Evolutionary conservation across 2,113 vertebrate species (phyloP).

Genomic region (Corynorhinus townsendii): DNA sequence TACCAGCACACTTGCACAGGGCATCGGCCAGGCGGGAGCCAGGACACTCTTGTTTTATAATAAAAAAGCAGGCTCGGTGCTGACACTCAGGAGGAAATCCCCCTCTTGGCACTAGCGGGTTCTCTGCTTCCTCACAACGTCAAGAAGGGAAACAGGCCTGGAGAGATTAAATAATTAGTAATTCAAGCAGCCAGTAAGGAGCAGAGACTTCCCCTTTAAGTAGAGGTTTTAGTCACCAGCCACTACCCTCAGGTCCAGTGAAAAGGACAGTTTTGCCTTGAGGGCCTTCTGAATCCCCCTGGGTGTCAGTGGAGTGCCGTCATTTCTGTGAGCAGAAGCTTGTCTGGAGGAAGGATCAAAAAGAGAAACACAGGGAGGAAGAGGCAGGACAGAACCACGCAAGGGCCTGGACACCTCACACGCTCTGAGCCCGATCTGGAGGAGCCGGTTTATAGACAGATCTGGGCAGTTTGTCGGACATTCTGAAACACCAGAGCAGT

Average conservation of each 20-base stretch:
- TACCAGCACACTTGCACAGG: neutral
- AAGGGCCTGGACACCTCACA: neutral
- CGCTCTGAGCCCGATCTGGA: neutral
- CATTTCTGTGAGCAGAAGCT: neutral
- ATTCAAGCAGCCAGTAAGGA: neutral
- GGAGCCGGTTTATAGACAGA: neutral
- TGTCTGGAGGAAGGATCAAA: neutral
- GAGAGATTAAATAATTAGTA: neutral
- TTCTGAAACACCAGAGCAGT: neutral
- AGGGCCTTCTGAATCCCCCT: accelerated
- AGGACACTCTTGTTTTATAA: too few relatives aligned
- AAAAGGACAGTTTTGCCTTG: neutral
- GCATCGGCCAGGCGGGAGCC: too few relatives aligned
- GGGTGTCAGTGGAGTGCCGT: neutral
- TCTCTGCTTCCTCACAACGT: neutral
- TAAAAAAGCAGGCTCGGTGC: neutral
- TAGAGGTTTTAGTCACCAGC: neutral
- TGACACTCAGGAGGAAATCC: neutral
- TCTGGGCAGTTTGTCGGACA: too few relatives aligned
- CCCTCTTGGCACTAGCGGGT: neutral
- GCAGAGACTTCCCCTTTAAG: neutral
- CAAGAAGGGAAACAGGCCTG: neutral
- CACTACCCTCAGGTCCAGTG: neutral
- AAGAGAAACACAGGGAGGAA: neutral
- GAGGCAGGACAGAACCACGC: neutral